phyloP scores from a whole-genome alignment of 2,888 invertebrate species.

The Odontocolon sp. region DNA sequence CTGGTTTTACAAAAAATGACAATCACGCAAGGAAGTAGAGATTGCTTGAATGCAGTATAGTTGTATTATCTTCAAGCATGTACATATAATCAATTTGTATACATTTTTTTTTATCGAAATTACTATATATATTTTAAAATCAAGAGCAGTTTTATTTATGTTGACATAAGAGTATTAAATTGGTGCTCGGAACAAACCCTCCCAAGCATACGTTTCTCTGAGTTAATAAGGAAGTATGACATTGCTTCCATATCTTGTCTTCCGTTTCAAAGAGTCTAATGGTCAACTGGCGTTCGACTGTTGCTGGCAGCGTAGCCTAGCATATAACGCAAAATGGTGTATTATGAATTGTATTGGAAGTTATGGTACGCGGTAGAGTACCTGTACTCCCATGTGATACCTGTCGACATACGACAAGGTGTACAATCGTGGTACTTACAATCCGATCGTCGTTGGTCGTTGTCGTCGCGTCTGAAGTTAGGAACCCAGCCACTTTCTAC shows the following conservation, averaged over 20 bases:
- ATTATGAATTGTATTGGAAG: slow-evolving; percentile 51
- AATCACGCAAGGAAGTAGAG: too few relatives aligned
- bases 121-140: too few relatives aligned
- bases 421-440: slow-evolving; percentile 57
- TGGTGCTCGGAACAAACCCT: too few relatives aligned
- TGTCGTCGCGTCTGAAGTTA: slow-evolving; percentile 18
- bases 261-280: slow-evolving; percentile 9
- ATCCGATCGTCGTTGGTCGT: slow-evolving; percentile 52
- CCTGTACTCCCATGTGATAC: slow-evolving; percentile 24
- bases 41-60: too few relatives aligned
- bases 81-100: too few relatives aligned
- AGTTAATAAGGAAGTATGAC: slow-evolving; percentile 1
- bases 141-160: too few relatives aligned
- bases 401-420: slow-evolving; percentile 54
- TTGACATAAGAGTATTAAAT: too few relatives aligned
- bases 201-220: too few relatives aligned
- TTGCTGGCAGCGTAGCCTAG: slow-evolving; percentile 32
- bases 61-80: too few relatives aligned
- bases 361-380: slow-evolving; percentile 45
- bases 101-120: too few relatives aligned
- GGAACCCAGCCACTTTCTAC: slow-evolving; percentile 53
- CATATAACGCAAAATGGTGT: slow-evolving; percentile 24
- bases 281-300: slow-evolving; percentile 35
- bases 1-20: not conserved
- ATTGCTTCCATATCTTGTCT: not conserved